These are phyloP conservation scores for Macrosiphum euphorbiae DNA, from an alignment of 2,888 invertebrate species.

Conservation along the genomic window DNA sequence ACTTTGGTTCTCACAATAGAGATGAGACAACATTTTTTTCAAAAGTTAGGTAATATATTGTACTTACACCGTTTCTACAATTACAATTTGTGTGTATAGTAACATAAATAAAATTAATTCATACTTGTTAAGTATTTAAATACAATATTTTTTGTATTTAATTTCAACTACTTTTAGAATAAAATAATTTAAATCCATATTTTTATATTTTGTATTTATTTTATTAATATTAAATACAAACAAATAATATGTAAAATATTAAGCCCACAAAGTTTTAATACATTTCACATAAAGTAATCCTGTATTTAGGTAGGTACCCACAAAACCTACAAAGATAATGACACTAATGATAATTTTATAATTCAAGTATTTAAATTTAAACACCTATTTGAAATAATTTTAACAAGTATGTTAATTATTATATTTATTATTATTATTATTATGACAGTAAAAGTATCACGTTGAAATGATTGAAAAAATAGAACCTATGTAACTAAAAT, in stretches of 20 bases:
- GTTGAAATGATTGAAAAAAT: conserved; percentile 43
- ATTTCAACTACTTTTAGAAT: neutral
- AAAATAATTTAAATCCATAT: neutral
- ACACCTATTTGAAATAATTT: neutral
- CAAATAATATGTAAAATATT: neutral
- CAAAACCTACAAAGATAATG: neutral
- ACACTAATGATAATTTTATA: neutral
- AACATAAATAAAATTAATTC: neutral
- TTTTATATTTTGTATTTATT: neutral
- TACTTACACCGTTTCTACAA: neutral
- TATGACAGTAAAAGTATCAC: conserved; percentile 1
- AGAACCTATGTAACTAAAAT: conserved; percentile 44
- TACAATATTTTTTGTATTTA: neutral
- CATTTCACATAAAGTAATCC: neutral
- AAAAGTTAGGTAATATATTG: neutral
- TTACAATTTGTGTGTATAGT: neutral
- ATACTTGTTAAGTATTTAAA: neutral
- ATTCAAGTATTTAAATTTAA: neutral
- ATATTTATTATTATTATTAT: neutral
- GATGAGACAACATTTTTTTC: neutral
- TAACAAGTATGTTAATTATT: neutral
- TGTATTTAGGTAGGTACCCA: neutral
- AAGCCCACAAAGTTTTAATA: neutral
- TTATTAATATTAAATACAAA: neutral
- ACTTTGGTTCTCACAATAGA: neutral